phyloP scores from a whole-genome alignment of 2,113 vertebrate genomes.

The Mionectes macconnelli region DNA sequence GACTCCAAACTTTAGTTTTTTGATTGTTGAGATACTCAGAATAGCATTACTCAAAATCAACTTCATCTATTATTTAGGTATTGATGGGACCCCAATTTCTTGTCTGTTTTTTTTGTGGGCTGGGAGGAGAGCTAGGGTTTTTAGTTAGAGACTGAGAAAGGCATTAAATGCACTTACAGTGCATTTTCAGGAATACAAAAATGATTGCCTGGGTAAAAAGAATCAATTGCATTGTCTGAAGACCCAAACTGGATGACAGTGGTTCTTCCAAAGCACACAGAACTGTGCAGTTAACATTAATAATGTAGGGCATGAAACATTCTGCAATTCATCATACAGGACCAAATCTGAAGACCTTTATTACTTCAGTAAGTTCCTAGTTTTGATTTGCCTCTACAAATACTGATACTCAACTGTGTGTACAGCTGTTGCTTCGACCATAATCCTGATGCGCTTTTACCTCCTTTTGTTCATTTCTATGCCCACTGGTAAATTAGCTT shows the following conservation, averaged over 20 bases:
- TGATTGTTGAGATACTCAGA: background rate
- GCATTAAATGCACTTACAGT: background rate
- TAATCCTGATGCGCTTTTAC: background rate
- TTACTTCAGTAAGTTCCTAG: background rate
- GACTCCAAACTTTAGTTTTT: fast-evolving
- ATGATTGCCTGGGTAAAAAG: background rate
- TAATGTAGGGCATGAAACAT: background rate
- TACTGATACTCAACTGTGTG: background rate
- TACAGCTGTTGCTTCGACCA: background rate
- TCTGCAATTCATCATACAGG: background rate
- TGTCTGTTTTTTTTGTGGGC: background rate
- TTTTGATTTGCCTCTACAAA: background rate
- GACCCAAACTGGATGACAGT: background rate
- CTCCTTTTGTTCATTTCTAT: background rate
- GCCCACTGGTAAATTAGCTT: background rate
- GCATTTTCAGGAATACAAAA: background rate
- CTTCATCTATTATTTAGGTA: background rate
- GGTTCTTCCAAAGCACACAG: background rate
- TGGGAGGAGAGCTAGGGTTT: background rate
- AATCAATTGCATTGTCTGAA: background rate
- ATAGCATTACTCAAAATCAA: background rate
- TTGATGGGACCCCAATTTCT: background rate
- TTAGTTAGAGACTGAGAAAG: background rate
- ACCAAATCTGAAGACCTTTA: background rate
- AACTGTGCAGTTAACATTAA: background rate